Evolutionary conservation across 2,888 invertebrate species (phyloP), one percentile per base, ranked within the genome.

Genomic region (Scaptomyza tumidula): DNA sequence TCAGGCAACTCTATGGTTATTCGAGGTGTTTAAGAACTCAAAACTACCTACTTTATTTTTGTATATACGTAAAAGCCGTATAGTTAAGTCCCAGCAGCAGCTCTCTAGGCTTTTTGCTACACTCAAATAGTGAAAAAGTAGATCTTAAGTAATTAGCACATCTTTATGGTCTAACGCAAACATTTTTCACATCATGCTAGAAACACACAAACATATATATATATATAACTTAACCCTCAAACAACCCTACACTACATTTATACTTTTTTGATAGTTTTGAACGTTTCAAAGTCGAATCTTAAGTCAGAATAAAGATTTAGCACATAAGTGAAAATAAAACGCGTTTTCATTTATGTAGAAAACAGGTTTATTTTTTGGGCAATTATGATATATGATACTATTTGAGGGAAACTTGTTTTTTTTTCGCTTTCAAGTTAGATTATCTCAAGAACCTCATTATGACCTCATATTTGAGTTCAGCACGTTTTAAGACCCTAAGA

Each of bases 131-230:
- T 27, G 33, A 16, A 50, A 19, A 2, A 19, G 27, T 19, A 44
- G 48, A 59, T 70, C 31, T 58, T 7, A 29, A 39, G 29, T 44
- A 71, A 76, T 74, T 76, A 74, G 50, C 74, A 74, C 76, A 10
- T 57, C 19, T 45, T 58, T 59, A 41, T 50, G 58, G 52, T 58
- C n/a, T 35, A 53, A 64, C 16, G 35, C 16, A 64, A 71, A 11
- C 13, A n/a, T n/a, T 49, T 49, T 54, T 45, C 35, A 37, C 54
- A 59, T 35, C 9, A 16, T 44, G 53, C 33, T 49, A 39, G 35
- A 45, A 19, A 53, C 31, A 41, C 55, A 37, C 53, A 54, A 41
- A 27, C 16, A n/a, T 45, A 37, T 53, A 49, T 53, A 24, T 50
- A 31, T 37, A 19, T 13, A 31, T 19, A 19, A 4, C 16, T 16